Evolutionary conservation across 2,113 vertebrate species (phyloP).

Genomic region (Odontophorus gujanensis): DNA sequence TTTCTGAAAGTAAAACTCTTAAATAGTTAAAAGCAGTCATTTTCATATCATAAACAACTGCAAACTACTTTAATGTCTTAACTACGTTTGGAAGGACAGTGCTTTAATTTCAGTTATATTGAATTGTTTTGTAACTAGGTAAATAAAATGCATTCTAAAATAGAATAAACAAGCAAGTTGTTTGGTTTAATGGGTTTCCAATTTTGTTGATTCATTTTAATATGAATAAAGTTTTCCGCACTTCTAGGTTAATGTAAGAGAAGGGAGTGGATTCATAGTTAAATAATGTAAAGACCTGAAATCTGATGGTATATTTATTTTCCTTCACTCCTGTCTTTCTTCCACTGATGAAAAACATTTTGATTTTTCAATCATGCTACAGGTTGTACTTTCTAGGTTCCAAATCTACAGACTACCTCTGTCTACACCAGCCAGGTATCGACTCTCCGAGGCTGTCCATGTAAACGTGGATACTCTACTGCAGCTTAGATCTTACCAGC

Average conservation of each 20-base stretch:
- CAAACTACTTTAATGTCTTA: constrained; percentile 16
- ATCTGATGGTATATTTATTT: background rate
- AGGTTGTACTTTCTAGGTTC: background rate
- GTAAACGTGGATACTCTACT: background rate
- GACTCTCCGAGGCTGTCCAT: background rate
- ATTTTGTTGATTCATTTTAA: background rate
- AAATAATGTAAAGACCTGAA: background rate
- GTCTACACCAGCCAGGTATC: background rate
- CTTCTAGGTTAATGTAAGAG: background rate
- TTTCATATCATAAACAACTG: constrained; percentile 36
- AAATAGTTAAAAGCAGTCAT: constrained; percentile 61
- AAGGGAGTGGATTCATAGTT: background rate
- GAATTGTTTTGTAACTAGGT: background rate
- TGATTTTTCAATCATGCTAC: background rate
- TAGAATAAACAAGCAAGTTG: background rate
- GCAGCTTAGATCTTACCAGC: background rate
- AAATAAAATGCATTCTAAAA: background rate
- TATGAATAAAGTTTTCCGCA: background rate
- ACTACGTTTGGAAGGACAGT: constrained; percentile 5
- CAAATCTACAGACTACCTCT: background rate
- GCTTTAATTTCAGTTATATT: constrained; percentile 6
- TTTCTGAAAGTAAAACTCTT: constrained; percentile 72
- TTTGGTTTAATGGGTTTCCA: background rate
- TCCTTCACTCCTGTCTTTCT: background rate
- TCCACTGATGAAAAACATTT: background rate